Evolutionary conservation across 2,797 vertebrate species (phyloP).

Genomic region (Mus minutoides): DNA sequence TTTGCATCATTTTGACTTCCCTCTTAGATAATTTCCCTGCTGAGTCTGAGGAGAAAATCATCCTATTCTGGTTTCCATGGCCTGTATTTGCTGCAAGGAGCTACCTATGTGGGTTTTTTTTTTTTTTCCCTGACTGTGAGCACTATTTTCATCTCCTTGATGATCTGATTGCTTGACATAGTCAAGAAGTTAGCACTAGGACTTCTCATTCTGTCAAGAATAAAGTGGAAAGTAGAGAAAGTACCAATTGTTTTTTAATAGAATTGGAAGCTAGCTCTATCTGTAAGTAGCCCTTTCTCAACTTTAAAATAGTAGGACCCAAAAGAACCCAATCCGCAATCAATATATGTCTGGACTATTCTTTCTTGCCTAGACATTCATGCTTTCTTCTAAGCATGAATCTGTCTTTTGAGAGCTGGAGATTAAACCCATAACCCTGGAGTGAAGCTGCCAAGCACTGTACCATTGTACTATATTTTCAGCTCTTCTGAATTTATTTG

Average conservation of each 20-base stretch:
- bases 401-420: neutral
- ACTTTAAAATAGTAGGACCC: neutral
- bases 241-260: neutral
- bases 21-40: constrained; percentile 61
- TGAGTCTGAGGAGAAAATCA: constrained; percentile 67
- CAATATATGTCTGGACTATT: neutral
- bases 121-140: constrained; percentile 69
- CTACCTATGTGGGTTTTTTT: constrained; percentile 64
- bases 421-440: too few species aligned
- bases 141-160: constrained; percentile 17
- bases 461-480: too few species aligned
- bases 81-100: constrained; percentile 31
- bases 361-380: neutral
- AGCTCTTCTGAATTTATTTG: neutral
- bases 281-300: neutral
- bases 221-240: neutral
- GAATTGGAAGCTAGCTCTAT: neutral
- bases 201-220: neutral
- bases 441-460: neutral
- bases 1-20: constrained; percentile 76
- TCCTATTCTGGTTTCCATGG: constrained; percentile 39
- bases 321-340: neutral
- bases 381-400: neutral
- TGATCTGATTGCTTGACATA: constrained; percentile 69
- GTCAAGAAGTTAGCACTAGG: constrained; percentile 22